Conservation (phyloP, 2,888 invertebrate species). For the Miltochrista miniata region DNA sequence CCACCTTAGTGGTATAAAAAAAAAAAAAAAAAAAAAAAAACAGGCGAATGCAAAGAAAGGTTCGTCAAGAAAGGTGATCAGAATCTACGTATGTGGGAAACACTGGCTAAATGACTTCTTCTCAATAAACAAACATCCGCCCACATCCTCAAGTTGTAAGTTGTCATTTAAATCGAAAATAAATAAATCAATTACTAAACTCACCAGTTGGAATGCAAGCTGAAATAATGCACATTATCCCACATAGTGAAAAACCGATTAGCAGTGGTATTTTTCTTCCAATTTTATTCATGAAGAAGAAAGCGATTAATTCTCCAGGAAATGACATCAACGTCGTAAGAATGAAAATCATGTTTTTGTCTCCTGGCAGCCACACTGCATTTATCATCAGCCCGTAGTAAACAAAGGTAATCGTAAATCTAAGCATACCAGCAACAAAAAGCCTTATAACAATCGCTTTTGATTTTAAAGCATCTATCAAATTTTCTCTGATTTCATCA, state of each 20-base stretch:
- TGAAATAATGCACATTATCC: slow-evolving; percentile 52
- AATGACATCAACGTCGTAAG: slow-evolving; percentile 67
- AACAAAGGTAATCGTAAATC: slow-evolving; percentile 64
- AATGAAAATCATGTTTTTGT: slow-evolving; percentile 67
- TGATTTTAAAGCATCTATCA: slow-evolving; percentile 52
- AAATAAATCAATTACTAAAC: too few relatives aligned
- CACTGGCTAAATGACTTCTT: too few relatives aligned
- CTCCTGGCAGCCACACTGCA: slow-evolving; percentile 66
- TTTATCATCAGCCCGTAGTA: slow-evolving; percentile 70
- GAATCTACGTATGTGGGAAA: too few relatives aligned
- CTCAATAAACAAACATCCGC: too few relatives aligned
- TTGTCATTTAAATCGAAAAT: too few relatives aligned
- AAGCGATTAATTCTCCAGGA: slow-evolving; percentile 63
- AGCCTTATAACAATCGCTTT: slow-evolving; percentile 58
- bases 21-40: too few relatives aligned
- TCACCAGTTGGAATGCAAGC: slow-evolving; percentile 58
- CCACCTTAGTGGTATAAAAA: too few relatives aligned
- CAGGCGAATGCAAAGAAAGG: too few relatives aligned
- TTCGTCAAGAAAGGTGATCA: too few relatives aligned
- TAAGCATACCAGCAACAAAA: slow-evolving; percentile 45
- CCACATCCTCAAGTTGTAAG: too few relatives aligned
- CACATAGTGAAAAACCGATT: slow-evolving; percentile 54
- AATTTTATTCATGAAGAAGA: slow-evolving; percentile 66
- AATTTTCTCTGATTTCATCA: slow-evolving; percentile 52
- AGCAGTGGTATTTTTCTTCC: slow-evolving; percentile 64